Percentiles rank a stretch among this genome's conserved stretches.
Evolutionary conservation across 2,113 vertebrate genomes (phyloP).

Genomic region (Pituophis catenifer): DNA sequence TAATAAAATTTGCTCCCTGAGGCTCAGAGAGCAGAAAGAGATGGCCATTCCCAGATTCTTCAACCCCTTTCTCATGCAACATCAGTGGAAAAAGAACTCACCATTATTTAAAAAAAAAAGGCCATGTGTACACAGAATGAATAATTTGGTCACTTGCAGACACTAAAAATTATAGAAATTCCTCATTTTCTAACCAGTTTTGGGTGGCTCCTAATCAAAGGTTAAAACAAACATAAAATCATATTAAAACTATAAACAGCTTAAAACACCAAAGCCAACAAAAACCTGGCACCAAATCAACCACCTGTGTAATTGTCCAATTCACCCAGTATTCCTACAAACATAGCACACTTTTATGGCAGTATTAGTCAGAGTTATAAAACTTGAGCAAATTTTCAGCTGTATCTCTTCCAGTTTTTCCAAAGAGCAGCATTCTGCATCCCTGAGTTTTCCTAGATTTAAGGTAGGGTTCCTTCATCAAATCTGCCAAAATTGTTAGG

Average conservation of each 20-base stretch:
- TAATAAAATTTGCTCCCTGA: neutral
- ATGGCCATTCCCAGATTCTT: neutral
- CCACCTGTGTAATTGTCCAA: neutral
- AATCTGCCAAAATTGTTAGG: too few species aligned
- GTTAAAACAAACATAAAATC: neutral
- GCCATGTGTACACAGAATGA: neutral
- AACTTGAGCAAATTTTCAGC: neutral
- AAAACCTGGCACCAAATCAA: neutral
- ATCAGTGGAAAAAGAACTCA: constrained; percentile 20
- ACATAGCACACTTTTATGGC: neutral
- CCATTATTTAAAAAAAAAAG: constrained; percentile 27
- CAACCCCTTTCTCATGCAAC: neutral
- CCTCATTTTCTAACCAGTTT: neutral
- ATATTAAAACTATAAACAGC: neutral
- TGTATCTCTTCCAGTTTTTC: neutral
- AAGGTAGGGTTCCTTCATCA: neutral
- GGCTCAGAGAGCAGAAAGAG: neutral
- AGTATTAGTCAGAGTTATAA: neutral
- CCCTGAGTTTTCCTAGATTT: neutral
- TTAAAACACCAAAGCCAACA: neutral
- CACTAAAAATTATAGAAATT: neutral
- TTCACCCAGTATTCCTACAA: neutral
- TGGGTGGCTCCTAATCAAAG: neutral
- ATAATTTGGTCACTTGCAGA: constrained; percentile 10
- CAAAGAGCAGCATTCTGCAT: neutral